A percentile compares a stretch with the other conserved stretches of the same genome.
Conservation (phyloP, 2,113 vertebrate species). For the Malurus cyaneus region DNA sequence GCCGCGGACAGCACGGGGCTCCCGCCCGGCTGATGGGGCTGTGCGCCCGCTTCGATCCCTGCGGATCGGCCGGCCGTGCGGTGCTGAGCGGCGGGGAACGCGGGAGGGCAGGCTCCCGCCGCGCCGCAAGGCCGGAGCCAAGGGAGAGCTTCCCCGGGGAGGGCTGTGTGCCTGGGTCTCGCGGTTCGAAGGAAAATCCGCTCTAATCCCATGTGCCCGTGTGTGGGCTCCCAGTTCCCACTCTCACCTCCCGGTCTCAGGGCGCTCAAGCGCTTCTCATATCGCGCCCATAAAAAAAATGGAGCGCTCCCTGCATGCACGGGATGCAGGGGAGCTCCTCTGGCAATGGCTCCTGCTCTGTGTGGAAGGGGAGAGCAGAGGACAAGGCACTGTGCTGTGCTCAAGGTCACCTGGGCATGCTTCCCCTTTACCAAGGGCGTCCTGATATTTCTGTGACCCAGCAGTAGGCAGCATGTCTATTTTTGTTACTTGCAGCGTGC, state of each 20-base stretch:
- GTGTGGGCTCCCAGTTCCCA: neutral
- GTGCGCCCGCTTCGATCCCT: rapidly evolving
- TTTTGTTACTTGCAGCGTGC: neutral
- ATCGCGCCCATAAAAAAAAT: neutral
- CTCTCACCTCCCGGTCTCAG: neutral
- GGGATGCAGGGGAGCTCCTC: neutral
- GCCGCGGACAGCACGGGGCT: rapidly evolving
- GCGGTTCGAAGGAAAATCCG: neutral
- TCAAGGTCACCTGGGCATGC: neutral
- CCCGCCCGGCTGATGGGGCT: rapidly evolving
- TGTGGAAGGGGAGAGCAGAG: neutral
- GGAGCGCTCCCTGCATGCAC: neutral
- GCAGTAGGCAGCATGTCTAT: neutral
- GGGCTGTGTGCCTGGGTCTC: too few species aligned
- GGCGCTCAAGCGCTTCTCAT: neutral
- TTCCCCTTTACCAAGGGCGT: neutral
- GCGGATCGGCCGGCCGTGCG: neutral
- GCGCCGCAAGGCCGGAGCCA: neutral
- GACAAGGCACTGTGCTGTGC: neutral
- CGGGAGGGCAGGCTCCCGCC: neutral
- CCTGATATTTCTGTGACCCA: neutral
- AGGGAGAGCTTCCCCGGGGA: neutral
- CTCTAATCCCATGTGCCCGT: neutral
- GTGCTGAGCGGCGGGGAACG: neutral
- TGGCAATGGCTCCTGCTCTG: neutral